phyloP scores from a whole-genome alignment of 2,888 invertebrate genomes.

The Ophraella communa region DNA sequence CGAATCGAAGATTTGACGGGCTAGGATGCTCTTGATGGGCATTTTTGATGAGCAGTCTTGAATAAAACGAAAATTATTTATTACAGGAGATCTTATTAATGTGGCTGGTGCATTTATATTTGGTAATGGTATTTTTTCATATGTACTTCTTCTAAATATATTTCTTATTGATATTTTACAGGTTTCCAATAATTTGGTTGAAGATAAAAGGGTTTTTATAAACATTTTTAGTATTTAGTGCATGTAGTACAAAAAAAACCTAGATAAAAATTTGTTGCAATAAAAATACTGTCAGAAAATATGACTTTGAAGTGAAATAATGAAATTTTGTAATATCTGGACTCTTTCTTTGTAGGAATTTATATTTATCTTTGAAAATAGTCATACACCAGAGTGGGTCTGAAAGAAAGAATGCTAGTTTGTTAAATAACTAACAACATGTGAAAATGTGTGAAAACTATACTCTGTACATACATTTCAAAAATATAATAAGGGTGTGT shows the following conservation, averaged over 20 bases:
- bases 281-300: not conserved
- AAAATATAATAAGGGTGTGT: too few relatives aligned
- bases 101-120: too few relatives aligned
- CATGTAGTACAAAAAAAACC: too few relatives aligned
- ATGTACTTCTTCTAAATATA: too few relatives aligned
- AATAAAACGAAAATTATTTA: conserved; percentile 8
- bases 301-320: not conserved
- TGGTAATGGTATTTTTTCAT: too few relatives aligned
- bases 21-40: conserved; percentile 91
- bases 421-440: not conserved
- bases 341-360: not conserved
- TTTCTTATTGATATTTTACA: too few relatives aligned
- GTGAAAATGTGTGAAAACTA: too few relatives aligned
- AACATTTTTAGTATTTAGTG: not conserved
- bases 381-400: not conserved
- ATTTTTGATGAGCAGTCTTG: conserved; percentile 60
- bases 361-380: not conserved
- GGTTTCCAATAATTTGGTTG: not conserved
- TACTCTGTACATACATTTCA: too few relatives aligned
- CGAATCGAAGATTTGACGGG: conserved; percentile 98
- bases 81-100: not conserved
- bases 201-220: not conserved
- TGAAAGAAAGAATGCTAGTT: not conserved
- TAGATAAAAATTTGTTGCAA: not conserved
- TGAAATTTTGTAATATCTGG: not conserved